phyloP scores from a whole-genome alignment of 1,140 invertebrate species.

The Neodiprion virginianus region DNA sequence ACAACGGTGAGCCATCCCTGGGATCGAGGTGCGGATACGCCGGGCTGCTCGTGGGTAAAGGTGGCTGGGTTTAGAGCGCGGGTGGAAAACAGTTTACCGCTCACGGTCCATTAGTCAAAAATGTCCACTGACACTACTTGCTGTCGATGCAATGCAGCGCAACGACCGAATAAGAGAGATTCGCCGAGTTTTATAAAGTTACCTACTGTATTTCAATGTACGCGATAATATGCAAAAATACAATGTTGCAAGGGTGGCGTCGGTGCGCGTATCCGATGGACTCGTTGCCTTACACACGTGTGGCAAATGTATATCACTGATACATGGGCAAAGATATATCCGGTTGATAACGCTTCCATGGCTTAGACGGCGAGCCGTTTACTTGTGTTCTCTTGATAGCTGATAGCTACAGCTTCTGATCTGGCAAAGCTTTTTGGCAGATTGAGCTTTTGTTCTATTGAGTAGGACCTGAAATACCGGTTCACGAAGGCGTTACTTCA shows the following conservation, averaged over 20 bases:
- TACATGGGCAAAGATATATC: not conserved
- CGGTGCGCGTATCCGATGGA: too few species aligned
- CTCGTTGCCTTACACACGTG: too few species aligned
- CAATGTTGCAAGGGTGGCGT: too few species aligned
- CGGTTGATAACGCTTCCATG: not conserved
- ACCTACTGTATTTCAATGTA: too few species aligned
- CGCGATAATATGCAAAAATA: too few species aligned
- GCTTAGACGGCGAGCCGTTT: not conserved
- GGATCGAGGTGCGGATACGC: slow-evolving; percentile 41
- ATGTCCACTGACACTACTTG: slow-evolving; percentile 41
- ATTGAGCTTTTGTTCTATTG: slow-evolving; percentile 3
- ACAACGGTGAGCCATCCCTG: slow-evolving; percentile 25
- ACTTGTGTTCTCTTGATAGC: not conserved
- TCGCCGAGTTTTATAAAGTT: not conserved
- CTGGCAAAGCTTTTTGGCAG: not conserved
- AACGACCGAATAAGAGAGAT: not conserved
- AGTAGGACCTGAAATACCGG: not conserved
- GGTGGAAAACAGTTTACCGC: slow-evolving; percentile 50
- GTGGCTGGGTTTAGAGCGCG: slow-evolving; percentile 45
- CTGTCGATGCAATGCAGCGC: slow-evolving; percentile 6
- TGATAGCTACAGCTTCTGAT: slow-evolving; percentile 1
- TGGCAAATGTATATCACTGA: too few species aligned
- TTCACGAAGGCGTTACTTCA: not conserved
- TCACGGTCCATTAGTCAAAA: slow-evolving; percentile 59
- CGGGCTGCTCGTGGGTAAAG: slow-evolving; percentile 45